phyloP scores from a whole-genome alignment of 2,113 vertebrate species.

The Scalopus aquaticus region DNA sequence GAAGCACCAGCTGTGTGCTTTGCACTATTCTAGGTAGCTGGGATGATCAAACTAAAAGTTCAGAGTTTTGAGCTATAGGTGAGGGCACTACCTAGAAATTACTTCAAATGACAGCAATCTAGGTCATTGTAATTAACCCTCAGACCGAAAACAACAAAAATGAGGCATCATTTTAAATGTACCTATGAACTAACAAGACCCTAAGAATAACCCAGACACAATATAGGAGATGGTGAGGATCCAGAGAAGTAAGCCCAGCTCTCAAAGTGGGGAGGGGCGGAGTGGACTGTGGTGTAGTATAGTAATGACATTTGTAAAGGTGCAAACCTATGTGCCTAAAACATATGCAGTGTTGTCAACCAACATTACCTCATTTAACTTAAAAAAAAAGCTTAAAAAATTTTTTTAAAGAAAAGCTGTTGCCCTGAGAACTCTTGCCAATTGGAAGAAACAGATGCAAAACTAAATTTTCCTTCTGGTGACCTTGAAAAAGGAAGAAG shows the following conservation, averaged over 20 bases:
- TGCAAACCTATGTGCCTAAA: no score
- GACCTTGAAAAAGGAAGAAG: background rate
- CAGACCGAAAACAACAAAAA: background rate
- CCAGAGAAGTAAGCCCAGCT: background rate
- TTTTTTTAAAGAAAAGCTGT: no score
- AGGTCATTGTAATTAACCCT: background rate
- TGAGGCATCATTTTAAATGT: background rate
- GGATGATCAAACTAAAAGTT: background rate
- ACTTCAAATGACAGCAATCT: background rate
- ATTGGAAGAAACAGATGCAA: background rate
- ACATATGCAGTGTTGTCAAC: no score
- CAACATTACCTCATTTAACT: no score
- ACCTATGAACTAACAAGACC: background rate
- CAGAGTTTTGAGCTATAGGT: background rate
- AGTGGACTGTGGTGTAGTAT: no score
- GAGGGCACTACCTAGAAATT: background rate
- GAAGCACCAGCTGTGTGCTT: background rate
- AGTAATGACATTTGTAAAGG: no score
- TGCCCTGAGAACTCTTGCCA: background rate
- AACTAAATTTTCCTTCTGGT: background rate
- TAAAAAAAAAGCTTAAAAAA: no score
- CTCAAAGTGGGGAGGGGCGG: no score
- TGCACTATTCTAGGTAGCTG: background rate
- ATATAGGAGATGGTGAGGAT: background rate
- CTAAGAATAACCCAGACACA: background rate